A percentile compares a stretch with the other conserved stretches of the same genome.
phyloP scores from a whole-genome alignment of 2,797 vertebrate species.

The Cossypha polioptera region DNA sequence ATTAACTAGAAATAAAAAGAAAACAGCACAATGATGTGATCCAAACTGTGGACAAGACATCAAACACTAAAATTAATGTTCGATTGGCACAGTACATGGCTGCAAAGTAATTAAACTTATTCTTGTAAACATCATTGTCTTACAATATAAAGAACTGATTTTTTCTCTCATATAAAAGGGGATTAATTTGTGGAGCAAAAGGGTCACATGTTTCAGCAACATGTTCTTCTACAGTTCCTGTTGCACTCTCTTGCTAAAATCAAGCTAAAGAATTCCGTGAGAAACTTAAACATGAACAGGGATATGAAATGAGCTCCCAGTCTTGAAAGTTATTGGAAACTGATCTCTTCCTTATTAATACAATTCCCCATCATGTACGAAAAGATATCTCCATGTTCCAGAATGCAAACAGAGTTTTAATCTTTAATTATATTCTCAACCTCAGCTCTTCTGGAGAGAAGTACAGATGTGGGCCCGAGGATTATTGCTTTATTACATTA shows the following conservation, averaged over 20 bases:
- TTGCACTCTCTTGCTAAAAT: neutral
- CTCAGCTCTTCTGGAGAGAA: constrained; percentile 74
- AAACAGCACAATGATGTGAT: neutral
- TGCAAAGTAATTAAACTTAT: neutral
- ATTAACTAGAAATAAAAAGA: neutral
- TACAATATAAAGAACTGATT: neutral
- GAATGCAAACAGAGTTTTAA: constrained; percentile 83
- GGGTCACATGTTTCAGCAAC: neutral
- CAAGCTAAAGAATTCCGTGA: neutral
- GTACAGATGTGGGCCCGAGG: constrained; percentile 65
- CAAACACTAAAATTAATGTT: neutral
- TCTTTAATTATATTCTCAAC: constrained; percentile 84
- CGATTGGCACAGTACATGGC: fast-evolving
- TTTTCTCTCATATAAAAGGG: neutral
- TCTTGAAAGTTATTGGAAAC: constrained; percentile 75
- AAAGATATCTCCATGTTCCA: constrained; percentile 72
- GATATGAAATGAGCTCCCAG: constrained; percentile 66
- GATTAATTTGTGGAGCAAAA: constrained; percentile 38
- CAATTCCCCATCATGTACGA: constrained; percentile 73
- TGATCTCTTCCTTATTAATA: constrained; percentile 84
- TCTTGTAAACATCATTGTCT: neutral
- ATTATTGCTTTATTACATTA: constrained; percentile 84
- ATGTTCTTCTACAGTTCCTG: neutral
- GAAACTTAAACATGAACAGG: constrained; percentile 35
- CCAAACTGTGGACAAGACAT: neutral